phyloP scores from a whole-genome alignment of 2,888 invertebrate genomes.

The Drosophila planitibia region DNA sequence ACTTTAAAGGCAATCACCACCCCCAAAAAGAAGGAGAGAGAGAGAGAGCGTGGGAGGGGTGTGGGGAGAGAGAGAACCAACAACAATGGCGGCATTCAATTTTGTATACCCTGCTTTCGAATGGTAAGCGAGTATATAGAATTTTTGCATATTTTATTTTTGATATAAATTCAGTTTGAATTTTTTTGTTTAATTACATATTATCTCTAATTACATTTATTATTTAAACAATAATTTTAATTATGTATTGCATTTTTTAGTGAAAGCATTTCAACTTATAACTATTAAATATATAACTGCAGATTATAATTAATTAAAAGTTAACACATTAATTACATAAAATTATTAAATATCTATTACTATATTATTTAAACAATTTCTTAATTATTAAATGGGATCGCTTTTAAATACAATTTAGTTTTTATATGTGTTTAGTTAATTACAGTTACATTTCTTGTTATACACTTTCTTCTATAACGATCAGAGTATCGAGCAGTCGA shows the following conservation, averaged over 20 bases:
- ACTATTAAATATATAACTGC: not conserved
- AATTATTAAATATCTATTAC: not conserved
- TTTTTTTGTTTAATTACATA: too few species aligned
- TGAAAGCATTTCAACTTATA: not conserved
- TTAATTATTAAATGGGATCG: not conserved
- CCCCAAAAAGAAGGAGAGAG: not conserved
- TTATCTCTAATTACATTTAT: not conserved
- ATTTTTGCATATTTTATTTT: not conserved
- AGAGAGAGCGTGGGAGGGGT: not conserved
- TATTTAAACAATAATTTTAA: not conserved
- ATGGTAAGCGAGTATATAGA: not conserved
- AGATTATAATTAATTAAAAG: not conserved
- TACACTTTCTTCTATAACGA: not conserved
- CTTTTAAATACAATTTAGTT: not conserved
- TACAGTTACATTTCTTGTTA: not conserved
- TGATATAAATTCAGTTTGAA: too few species aligned
- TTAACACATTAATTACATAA: not conserved
- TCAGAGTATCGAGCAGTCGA: not conserved
- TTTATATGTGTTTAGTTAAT: not conserved
- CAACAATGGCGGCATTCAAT: slow-evolving; percentile 70
- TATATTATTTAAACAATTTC: not conserved
- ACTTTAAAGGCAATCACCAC: slow-evolving; percentile 73
- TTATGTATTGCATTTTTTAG: not conserved
- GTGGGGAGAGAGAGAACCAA: not conserved
- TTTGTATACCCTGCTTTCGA: slow-evolving; percentile 30